Conservation (phyloP, 2,797 vertebrate species). For the Erethizon dorsatum region DNA sequence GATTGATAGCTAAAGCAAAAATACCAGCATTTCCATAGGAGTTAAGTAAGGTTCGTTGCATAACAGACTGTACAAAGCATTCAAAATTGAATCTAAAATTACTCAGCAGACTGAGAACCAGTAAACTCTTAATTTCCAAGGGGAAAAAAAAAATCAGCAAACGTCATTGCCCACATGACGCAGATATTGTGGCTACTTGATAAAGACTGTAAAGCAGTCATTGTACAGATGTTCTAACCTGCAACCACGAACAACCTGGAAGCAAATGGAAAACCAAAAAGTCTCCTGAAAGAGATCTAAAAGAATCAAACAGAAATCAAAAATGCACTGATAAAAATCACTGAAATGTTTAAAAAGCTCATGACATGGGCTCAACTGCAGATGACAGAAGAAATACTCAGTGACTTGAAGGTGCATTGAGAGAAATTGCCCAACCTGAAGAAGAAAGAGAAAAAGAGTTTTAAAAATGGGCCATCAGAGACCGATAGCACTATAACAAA, state of each 20-base stretch:
- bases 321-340: background rate
- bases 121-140: background rate
- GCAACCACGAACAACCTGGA: background rate
- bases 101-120: background rate
- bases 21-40: background rate
- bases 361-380: background rate
- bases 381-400: background rate
- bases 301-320: background rate
- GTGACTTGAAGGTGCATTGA: background rate
- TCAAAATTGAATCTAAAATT: background rate
- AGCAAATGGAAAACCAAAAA: background rate
- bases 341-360: background rate
- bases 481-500: background rate
- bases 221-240: background rate
- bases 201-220: background rate
- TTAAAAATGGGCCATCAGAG: background rate
- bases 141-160: background rate
- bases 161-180: background rate
- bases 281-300: background rate
- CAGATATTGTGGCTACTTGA: background rate
- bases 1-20: background rate
- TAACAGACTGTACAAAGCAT: background rate
- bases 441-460: background rate
- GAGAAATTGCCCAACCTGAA: slow-evolving; percentile 15
- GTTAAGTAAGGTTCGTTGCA: background rate